Base-by-base conservation (phyloP, 2,888 invertebrate species). In the Villa cingulata region DNA sequence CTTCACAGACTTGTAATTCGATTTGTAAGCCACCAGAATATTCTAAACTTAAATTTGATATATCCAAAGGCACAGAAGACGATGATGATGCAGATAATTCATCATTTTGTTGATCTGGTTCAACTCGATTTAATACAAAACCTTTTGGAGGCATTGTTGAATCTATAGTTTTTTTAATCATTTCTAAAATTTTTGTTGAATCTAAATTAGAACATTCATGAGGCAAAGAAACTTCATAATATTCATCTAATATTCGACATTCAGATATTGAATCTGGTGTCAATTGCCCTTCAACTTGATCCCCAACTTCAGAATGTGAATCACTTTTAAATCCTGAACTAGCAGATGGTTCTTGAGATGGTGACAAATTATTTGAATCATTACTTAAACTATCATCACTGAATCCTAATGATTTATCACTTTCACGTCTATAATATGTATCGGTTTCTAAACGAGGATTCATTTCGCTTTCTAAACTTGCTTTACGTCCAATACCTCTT, bases 21-120 rank as follows among this genome's bases (percentile, higher is more conserved):
- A 90, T 87, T 66, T 89, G 88, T 54, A 90, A 80, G 0, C 88
- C 89, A 1, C 86, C 85, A 1, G 85, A 84, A 61, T 84, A 83
- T 61, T 84, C 83, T 48, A 86, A 68, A 53, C 80, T 83, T 2
- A 78, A 59, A 56, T 76, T 74, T 9, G 77, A 74, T 1, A 74
- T 72, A n/a, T 70, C 55, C 5, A 65, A 62, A 29, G 70, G 68
- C 17, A 55, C n/a, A 41, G 49, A 20, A 16, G 51, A 37, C 14
- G 43, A 29, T 9, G 43, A 12, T 36, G 23, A 27, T 64, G 64
- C 3, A 59, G 18, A 9, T 15, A 15, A 15, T 37, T 41, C 18
- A 18, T 15, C 20, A 27, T 46, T 29, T 44, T 39, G 34, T 37
- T 43, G 20, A 47, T 70, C 62, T 46, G 72, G 70, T 43, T 66